Evolutionary conservation across 2,888 invertebrate species (phyloP).

Genomic region (Nebria brevicollis): DNA sequence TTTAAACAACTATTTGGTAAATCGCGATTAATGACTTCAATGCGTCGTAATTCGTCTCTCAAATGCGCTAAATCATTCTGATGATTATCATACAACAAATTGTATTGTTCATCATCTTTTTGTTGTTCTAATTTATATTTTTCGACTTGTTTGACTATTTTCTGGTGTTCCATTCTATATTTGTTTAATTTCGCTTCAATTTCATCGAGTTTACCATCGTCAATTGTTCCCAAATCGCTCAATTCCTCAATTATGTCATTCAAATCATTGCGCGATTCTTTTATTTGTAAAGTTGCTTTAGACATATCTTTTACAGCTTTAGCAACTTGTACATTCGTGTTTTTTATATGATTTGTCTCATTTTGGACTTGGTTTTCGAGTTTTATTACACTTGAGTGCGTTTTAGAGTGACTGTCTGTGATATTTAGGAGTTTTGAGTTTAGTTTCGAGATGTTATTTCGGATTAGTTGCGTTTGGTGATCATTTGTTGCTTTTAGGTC

Average conservation of each 20-base stretch:
- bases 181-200: not conserved
- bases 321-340: no score
- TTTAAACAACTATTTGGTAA: not conserved
- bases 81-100: not conserved
- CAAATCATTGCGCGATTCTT: no score
- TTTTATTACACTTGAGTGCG: no score
- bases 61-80: not conserved
- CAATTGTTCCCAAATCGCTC: no score
- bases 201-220: not conserved
- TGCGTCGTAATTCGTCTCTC: not conserved
- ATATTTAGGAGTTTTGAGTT: no score
- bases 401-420: no score
- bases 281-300: no score
- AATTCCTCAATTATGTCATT: no score
- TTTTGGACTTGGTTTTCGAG: no score
- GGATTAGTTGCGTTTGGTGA: not conserved
- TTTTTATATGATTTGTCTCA: no score
- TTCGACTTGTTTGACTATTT: not conserved
- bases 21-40: not conserved
- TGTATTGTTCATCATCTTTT: not conserved
- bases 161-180: not conserved
- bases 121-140: not conserved
- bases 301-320: no score
- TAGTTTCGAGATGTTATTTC: no score
- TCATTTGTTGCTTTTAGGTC: not conserved